These are phyloP conservation scores for Peromyscus aztecus DNA, from an alignment of 2,797 vertebrate species.

Conservation along the genomic window DNA sequence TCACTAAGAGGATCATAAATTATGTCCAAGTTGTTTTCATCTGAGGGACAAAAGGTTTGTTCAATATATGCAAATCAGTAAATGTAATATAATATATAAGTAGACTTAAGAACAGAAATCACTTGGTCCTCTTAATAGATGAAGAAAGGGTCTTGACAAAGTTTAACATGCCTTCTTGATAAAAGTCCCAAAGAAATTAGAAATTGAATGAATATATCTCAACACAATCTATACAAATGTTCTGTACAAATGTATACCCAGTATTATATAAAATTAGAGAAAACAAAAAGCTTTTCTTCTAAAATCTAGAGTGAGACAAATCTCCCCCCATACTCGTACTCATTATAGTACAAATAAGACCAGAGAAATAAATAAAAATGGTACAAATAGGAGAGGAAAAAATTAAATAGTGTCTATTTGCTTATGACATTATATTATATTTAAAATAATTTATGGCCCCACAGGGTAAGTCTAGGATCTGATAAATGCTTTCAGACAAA, in stretches of 20 bases:
- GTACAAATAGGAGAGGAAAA: background rate
- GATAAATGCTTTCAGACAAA: background rate
- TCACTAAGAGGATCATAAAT: background rate
- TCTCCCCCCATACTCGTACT: background rate
- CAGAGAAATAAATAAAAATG: background rate
- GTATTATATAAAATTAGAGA: background rate
- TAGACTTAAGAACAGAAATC: background rate
- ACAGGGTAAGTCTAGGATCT: background rate
- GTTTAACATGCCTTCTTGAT: background rate
- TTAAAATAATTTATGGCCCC: background rate
- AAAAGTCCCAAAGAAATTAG: background rate
- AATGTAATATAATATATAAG: background rate
- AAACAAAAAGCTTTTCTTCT: background rate
- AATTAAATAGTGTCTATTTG: background rate
- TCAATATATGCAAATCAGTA: background rate
- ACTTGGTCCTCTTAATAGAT: background rate
- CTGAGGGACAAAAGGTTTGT: background rate
- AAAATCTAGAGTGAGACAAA: background rate
- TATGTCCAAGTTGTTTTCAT: background rate
- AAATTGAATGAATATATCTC: background rate
- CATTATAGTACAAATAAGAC: background rate
- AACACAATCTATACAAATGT: background rate
- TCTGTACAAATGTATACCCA: background rate
- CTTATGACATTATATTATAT: background rate
- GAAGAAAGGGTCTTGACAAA: background rate